Conservation (phyloP, 2,797 vertebrate species). For the Myripristis jacobus region DNA sequence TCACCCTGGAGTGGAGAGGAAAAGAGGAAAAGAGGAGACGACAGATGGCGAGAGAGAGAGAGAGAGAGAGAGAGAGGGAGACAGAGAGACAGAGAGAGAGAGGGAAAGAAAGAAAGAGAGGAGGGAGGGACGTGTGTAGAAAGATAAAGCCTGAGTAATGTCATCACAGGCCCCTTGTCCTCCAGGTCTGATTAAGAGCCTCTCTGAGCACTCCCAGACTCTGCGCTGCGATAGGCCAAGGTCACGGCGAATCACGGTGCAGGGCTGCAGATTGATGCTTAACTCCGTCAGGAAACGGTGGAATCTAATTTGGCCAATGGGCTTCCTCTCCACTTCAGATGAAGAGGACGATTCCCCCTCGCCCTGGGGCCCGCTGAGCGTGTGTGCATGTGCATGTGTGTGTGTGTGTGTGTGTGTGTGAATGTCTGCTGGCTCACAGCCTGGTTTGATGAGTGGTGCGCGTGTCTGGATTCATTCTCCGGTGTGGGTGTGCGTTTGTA, state of each 20-base stretch:
- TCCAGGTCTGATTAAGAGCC: conserved; percentile 77
- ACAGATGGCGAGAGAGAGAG: conserved; percentile 30
- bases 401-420: conserved; percentile 16
- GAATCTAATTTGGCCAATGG: conserved; percentile 79
- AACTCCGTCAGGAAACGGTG: conserved; percentile 72
- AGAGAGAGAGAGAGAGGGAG: conserved; percentile 41
- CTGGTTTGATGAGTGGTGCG: conserved; percentile 18
- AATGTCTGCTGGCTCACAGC: conserved; percentile 49
- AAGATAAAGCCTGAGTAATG: conserved; percentile 79
- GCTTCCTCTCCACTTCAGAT: conserved; percentile 72
- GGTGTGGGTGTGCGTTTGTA: conserved; percentile 9
- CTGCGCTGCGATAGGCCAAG: conserved; percentile 76
- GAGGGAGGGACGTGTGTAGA: conserved; percentile 55
- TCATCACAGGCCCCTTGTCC: conserved; percentile 66
- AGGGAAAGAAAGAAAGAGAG: conserved; percentile 49
- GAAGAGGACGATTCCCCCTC: conserved; percentile 70
- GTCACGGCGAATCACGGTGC: conserved; percentile 73
- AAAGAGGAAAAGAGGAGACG: conserved; percentile 26
- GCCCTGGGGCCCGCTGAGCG: conserved; percentile 42
- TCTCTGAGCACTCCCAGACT: conserved; percentile 68
- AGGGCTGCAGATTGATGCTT: conserved; percentile 74
- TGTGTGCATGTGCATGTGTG: conserved; percentile 26
- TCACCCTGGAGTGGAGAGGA: conserved; percentile 25
- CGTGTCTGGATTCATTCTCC: conserved; percentile 30
- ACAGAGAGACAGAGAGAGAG: conserved; percentile 34